Evolutionary conservation across 2,113 vertebrate species (phyloP), one percentile per base, ranked within the genome.

Genomic region (Brachyhypopomus gauderio): DNA sequence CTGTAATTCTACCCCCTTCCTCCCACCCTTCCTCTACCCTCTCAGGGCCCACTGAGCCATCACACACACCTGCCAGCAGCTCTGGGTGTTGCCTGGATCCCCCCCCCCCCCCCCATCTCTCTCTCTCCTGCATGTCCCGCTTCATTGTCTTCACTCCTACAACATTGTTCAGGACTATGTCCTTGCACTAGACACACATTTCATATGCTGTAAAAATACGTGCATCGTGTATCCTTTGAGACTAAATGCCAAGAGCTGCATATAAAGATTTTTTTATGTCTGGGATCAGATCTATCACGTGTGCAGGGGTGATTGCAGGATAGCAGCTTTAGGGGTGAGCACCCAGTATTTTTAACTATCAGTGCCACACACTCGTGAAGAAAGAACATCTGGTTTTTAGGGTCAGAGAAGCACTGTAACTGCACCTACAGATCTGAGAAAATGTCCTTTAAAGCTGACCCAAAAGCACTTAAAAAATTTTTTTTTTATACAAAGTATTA

Each of bases 1-100:
- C 90, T 91, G 88, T 89, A 88, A 90, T 88, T 90, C 87, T 85
- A 92, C 90, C 72, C 81, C 76, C 19, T 72, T 41, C 76, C 75
- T 77, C 72, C 17, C 71, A 52, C 75, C 75, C 72, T 79, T 78
- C 82, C 75, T 60, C 80, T 72, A 67, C 60, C 67, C 73, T 85
- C 77, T 67, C 56, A 72, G 80, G 80, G 66, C 84, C 77, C 72
- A 85, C 67, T 85, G 84, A 85, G 77, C 84, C 79, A 80, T 82
- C 84, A 85, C 64, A 85, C 79, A 85, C 80, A 82, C 80, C 80
- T 85, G 84, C 81, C 80, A 75, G 58, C 74, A 63, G 75, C 80
- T 85, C 66, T 64, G 77, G 84, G 72, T 75, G 76, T 76, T 76
- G 84, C 77, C 81, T 79, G 67, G 71, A 77, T 63, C 59, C 34